A percentile compares a stretch with the other conserved stretches of the same genome.
Conservation (phyloP, 2,888 invertebrate species). For the Bhutanitis thaidina region DNA sequence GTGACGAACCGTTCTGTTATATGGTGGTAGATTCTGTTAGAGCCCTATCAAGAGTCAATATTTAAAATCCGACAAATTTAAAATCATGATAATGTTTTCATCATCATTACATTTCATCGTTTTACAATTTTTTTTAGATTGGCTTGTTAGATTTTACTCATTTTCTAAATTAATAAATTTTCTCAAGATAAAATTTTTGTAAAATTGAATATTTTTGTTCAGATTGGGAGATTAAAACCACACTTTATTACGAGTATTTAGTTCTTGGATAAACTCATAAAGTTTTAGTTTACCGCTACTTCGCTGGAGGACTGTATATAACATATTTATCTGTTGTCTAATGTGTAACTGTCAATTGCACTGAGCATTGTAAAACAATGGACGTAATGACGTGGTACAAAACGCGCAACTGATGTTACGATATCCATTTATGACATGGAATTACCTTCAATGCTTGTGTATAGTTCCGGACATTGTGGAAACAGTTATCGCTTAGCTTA, state of each 20-base stretch:
- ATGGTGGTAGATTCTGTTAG: not conserved
- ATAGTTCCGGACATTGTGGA: no score
- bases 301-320: not conserved
- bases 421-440: slow-evolving; percentile 13
- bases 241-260: no score
- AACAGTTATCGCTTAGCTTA: no score
- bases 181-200: no score
- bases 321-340: slow-evolving; percentile 5
- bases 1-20: slow-evolving; percentile 2
- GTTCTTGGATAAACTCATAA: not conserved
- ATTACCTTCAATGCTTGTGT: not conserved
- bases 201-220: no score
- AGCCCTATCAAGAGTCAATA: not conserved
- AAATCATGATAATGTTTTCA: no score
- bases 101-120: no score
- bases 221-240: no score
- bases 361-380: slow-evolving; percentile 10
- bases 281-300: not conserved
- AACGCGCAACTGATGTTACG: slow-evolving; percentile 12
- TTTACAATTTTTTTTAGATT: no score
- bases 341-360: slow-evolving; percentile 14
- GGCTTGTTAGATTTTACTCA: no score
- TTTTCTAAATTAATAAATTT: no score
- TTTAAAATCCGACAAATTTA: no score
- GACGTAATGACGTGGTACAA: slow-evolving; percentile 5